phyloP scores from a whole-genome alignment of 2,797 vertebrate genomes.

The Lacerta bilineata region DNA sequence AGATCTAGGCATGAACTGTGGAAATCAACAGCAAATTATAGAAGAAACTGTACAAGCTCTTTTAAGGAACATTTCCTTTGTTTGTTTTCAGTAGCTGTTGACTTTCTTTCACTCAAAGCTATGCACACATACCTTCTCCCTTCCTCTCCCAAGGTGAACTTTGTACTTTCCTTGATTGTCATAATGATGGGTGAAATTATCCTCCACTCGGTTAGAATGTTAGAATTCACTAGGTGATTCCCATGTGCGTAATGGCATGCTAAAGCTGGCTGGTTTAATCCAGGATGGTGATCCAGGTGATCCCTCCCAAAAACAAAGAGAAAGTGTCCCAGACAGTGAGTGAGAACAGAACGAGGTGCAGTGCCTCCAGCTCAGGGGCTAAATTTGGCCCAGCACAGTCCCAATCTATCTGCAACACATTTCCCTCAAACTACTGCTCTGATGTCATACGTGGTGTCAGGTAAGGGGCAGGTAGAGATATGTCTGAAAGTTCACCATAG shows the following conservation, averaged over 20 bases:
- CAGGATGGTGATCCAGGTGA: too few relatives aligned
- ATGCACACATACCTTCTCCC: not conserved
- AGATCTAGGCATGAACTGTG: not conserved
- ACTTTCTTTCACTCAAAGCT: not conserved
- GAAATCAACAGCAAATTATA: not conserved
- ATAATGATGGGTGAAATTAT: not conserved
- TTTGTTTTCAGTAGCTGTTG: not conserved
- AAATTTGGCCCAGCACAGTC: too few relatives aligned
- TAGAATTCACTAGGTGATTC: not conserved
- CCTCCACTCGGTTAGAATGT: not conserved
- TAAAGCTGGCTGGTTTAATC: not conserved
- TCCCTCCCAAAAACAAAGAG: not conserved
- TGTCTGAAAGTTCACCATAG: too few relatives aligned
- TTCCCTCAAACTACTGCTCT: too few relatives aligned
- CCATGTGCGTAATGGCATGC: too few relatives aligned
- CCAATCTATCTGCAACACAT: too few relatives aligned
- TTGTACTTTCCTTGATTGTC: not conserved
- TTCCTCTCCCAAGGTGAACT: not conserved
- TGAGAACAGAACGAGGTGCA: not conserved
- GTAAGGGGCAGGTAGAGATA: too few relatives aligned
- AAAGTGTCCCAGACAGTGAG: not conserved
- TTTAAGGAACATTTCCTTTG: not conserved
- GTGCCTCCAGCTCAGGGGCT: too few relatives aligned
- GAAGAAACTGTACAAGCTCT: not conserved
- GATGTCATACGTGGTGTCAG: too few relatives aligned